Evolutionary conservation across 2,797 vertebrate genomes (phyloP).

Genomic region (Enteromius paludinosus): DNA sequence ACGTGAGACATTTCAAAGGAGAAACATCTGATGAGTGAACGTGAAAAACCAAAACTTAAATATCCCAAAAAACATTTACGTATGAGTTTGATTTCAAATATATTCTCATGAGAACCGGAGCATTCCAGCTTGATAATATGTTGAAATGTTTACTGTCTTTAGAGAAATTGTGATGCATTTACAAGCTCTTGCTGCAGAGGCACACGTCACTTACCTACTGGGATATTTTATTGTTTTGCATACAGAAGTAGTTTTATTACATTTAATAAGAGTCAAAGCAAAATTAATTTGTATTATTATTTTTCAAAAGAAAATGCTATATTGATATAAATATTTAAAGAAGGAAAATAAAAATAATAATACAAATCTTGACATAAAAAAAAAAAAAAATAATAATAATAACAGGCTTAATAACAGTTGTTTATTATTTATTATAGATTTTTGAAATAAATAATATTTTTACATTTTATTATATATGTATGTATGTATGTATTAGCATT

Average conservation of each 20-base stretch:
- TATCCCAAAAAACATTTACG: background rate
- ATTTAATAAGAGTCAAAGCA: too few relatives aligned
- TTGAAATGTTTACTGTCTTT: background rate
- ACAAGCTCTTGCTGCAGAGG: background rate
- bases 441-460: too few relatives aligned
- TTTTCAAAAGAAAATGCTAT: background rate
- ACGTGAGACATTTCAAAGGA: background rate
- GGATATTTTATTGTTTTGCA: background rate
- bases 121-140: background rate
- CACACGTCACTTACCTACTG: background rate
- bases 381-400: too few relatives aligned
- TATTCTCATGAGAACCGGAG: background rate
- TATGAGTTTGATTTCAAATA: background rate
- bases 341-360: too few relatives aligned
- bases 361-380: too few relatives aligned
- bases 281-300: background rate
- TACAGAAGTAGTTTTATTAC: background rate
- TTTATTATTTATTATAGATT: too few relatives aligned
- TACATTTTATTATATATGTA: too few relatives aligned
- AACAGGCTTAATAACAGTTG: too few relatives aligned
- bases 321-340: background rate
- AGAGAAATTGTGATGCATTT: too few relatives aligned
- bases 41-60: too few relatives aligned
- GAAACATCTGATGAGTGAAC: background rate
- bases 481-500: too few relatives aligned